phyloP scores from a whole-genome alignment of 2,797 vertebrate species.

The Pachyuromys duprasi region DNA sequence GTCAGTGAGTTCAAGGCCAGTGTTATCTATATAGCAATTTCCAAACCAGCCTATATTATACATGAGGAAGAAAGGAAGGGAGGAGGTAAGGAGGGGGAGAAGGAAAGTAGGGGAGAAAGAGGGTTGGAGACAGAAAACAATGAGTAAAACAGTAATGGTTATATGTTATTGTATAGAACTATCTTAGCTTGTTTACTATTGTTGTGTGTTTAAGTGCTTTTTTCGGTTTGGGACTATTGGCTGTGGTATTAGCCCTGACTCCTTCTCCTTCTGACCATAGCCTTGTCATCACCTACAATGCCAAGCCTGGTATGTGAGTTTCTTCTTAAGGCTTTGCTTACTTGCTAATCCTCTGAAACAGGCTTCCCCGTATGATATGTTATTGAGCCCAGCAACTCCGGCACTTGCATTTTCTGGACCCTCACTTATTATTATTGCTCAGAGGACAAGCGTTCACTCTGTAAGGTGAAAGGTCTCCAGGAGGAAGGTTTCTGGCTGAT shows the following conservation, averaged over 20 bases:
- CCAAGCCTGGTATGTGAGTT: background rate
- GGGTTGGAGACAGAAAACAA: background rate
- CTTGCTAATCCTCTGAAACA: background rate
- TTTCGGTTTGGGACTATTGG: background rate
- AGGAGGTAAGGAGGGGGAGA: no score
- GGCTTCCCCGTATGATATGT: background rate
- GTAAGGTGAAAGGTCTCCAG: background rate
- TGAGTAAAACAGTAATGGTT: background rate
- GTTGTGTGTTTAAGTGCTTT: background rate
- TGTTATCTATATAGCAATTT: background rate
- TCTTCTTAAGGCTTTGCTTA: background rate
- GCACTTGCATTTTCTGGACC: constrained; percentile 26
- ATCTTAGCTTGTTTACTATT: constrained; percentile 38
- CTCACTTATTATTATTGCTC: background rate
- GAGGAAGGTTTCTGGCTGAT: background rate
- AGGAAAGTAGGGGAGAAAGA: background rate
- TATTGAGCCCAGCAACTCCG: background rate
- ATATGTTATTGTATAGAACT: background rate
- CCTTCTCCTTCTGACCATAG: constrained; percentile 6
- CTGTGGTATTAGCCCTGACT: background rate
- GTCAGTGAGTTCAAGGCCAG: background rate
- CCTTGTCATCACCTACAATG: background rate
- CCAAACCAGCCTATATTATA: background rate
- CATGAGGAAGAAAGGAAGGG: background rate
- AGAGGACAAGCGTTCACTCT: background rate